Base-by-base conservation (phyloP, 2,113 vertebrate species). In the Pseudolaguvia tuberculata region DNA sequence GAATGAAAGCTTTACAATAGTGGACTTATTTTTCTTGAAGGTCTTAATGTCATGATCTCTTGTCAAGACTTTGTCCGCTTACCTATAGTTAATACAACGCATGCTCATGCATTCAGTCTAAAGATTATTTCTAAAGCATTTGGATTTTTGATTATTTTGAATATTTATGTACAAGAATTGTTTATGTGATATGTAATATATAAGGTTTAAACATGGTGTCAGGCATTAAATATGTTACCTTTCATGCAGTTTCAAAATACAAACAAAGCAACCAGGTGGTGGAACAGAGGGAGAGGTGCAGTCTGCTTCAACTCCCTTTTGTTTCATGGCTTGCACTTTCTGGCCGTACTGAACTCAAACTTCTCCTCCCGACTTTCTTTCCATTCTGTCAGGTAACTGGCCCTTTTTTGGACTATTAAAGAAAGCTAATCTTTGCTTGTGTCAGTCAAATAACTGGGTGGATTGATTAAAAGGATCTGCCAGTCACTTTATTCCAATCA, bases 401-500 rank as follows among this genome's bases (percentile, higher is more conserved):
- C n/a, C 31, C 58, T 73, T 77, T 83, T 80, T 76, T 39, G 23
- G 51, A 29, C 39, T 74, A 78, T 65, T 82, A 79, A 83, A 78
- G 58, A 80, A 83, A 72, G 42, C 72, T 70, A 77, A 84, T 83
- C 72, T 76, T 58, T 69, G 61, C 42, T 56, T 78, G 78, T 59
- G 72, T 70, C 59, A 62, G 51, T 78, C 80, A 76, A 35, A 79
- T 80, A 72, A 75, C 62, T 70, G 65, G 77, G 42, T 12, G 58
- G 69, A 82, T 84, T 83, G 78, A 83, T 85, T 84, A 80, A 84
- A 84, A 79, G 77, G 78, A 55, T 47, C 73, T 79, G 78, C 76
- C 81, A 85, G 82, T 85, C 84, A 81, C 52, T 83, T 86, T 80
- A 81, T 84, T 83, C 81, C 77, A 58, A 82, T 81, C 84, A 84